A percentile compares a stretch with the other conserved stretches of the same genome.
Conservation (phyloP, 2,888 invertebrate species). For the Volucella inanis region DNA sequence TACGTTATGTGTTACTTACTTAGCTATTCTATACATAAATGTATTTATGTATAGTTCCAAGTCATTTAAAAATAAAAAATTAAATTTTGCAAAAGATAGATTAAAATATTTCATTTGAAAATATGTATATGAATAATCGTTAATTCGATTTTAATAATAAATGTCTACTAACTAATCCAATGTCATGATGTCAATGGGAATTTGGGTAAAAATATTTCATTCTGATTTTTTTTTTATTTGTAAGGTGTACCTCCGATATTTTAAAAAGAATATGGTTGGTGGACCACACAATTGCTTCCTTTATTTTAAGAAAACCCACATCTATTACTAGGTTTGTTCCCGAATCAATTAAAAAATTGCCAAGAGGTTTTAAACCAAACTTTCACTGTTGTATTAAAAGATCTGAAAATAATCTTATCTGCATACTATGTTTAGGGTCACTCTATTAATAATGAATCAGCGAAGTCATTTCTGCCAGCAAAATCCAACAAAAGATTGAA, state of each 20-base stretch:
- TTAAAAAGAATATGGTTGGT: too few species aligned
- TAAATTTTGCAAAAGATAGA: neutral
- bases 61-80: neutral
- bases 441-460: too few species aligned
- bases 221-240: neutral
- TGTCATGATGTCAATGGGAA: conserved; percentile 36
- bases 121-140: neutral
- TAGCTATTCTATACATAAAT: conserved; percentile 19
- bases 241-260: conserved; percentile 57
- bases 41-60: neutral
- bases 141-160: conserved; percentile 25
- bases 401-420: too few species aligned
- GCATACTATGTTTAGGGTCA: too few species aligned
- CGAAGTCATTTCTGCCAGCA: too few species aligned
- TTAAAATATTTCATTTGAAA: neutral
- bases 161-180: conserved; percentile 23
- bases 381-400: too few species aligned
- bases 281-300: too few species aligned
- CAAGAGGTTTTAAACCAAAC: too few species aligned
- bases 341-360: too few species aligned
- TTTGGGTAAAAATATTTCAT: neutral
- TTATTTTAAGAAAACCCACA: too few species aligned
- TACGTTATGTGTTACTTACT: conserved; percentile 15
- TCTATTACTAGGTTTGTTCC: too few species aligned
- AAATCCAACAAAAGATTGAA: too few species aligned